Evolutionary conservation across 2,797 vertebrate species (phyloP), one percentile per base, ranked within the genome.

Genomic region (Protosalanx chinensis): DNA sequence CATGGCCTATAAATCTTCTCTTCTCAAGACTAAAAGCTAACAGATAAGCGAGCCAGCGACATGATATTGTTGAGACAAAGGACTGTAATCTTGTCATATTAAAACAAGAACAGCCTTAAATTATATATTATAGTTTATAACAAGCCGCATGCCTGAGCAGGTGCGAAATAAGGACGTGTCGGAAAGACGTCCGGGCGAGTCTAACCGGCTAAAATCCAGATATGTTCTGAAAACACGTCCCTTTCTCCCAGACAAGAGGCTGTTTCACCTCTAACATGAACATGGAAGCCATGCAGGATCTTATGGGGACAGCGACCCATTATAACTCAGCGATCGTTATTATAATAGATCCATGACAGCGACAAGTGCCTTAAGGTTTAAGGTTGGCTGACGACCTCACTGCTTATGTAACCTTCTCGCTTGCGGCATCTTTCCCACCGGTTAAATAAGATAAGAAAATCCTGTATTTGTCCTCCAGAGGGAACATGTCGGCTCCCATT

Each of bases 1-100:
- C 60, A 12, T 5, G 80, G 80, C 75, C 71, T 79, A 67, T 13
- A 41, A 10, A 2, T 13, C 3, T 2, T 56, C 68, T 32, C 58
- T 59, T 15, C 29, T 70, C 41, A 49, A 15, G 30, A 18, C 10
- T 33, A 37, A 35, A 58, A 7, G n/a, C 59, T 76, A 73, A 71
- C 61, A 73, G 32, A 59, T 69, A 72, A 72, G 74, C 81, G 80
- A 76, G 15, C 74, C 76, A 77, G 35, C 61, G 3, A 51, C 5
- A 4, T 30, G 1, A 1, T 3, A 20, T 3, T 20, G 5, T 27
- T 51, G 2, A 72, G 64, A 82, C 79, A 85, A 88, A 71, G 10
- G 51, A 13, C 20, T 57, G 5, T 41, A 13, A 3, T 41, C 41
- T 12, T 41, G 3, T 41, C 2, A 41, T 41, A 41, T 41, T 12